Evolutionary conservation across 2,113 vertebrate genomes (phyloP).

Genomic region (Hylia prasina): DNA sequence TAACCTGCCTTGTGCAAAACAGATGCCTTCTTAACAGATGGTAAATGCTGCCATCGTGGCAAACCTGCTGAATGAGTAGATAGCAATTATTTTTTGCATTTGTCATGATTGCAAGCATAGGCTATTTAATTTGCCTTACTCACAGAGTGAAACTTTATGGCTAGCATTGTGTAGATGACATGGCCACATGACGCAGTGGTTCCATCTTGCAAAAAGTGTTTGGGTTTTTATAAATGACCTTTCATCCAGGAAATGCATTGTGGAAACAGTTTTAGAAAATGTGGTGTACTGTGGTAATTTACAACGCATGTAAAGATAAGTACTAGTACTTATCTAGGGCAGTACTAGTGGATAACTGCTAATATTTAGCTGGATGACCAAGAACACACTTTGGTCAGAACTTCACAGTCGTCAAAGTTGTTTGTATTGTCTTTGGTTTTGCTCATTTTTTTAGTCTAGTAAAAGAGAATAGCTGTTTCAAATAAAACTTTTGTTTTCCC

Average conservation of each 20-base stretch:
- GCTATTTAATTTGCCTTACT: neutral
- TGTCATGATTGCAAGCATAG: neutral
- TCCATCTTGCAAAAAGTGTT: neutral
- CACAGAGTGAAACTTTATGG: neutral
- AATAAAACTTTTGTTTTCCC: neutral
- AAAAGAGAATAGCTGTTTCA: neutral
- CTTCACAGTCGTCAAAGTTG: neutral
- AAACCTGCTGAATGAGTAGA: neutral
- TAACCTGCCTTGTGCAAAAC: neutral
- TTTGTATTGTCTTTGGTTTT: neutral
- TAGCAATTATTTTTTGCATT: neutral
- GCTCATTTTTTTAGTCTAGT: neutral
- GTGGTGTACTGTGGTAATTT: neutral
- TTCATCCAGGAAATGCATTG: neutral
- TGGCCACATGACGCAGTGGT: neutral
- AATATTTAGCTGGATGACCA: neutral
- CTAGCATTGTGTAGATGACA: neutral
- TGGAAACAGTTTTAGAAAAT: neutral
- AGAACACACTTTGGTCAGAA: neutral
- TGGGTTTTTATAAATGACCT: neutral
- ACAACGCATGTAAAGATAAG: neutral
- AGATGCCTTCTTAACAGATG: neutral
- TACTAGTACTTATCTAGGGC: neutral
- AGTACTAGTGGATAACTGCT: neutral
- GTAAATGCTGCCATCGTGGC: neutral